Evolutionary conservation across 2,888 invertebrate genomes (phyloP), one percentile per base, ranked within the genome.

Genomic region (Oscheius sp.): DNA sequence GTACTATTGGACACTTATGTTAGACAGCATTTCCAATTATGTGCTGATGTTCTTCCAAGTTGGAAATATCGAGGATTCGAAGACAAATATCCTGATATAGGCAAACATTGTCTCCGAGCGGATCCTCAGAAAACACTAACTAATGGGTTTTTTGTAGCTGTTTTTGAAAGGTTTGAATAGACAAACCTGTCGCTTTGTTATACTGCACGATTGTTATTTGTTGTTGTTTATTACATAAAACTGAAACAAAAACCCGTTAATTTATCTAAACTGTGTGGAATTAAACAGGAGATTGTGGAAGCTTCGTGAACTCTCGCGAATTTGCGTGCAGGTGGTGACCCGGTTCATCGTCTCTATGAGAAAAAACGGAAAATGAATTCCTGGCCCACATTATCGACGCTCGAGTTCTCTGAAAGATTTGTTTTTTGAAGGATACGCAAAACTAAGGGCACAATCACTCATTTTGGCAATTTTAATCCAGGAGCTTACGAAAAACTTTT

Each of bases 91-190:
- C 33, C 46, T 23, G 82, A 84, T 33, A 83, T 86, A 73, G 86
- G 86, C 23, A 39, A 29, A 5, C 90, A 90, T 73, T 95, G 95
- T 86, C 86, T 97, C 45, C 92, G 94, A 84, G 91, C 93, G 0
- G 90, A 89, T 76, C 91, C 93, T 0, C 91, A 92, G 4, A 88
- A 89, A 20, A 79, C 79, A 10, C 70, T 82, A 12, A 94, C 95
- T 0, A 95, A 93, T 87, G 97, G 97, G 1, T 96, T 98, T 88
- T 98, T 98, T 88, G 90, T 97, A 37, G 95, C 96, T 0, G 91
- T 95, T 61, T 92, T 97, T 82, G 93, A 87, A 72, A 75, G 78
- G 52, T 42, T 73, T 12, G 29, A 55, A 25, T 23, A 53, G 31
- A 34, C 12, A 61, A 29, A n/a, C 3, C 15, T 61, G 15, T 15